Evolutionary conservation across 2,797 vertebrate species (phyloP).

Genomic region (Sardinella longiceps): DNA sequence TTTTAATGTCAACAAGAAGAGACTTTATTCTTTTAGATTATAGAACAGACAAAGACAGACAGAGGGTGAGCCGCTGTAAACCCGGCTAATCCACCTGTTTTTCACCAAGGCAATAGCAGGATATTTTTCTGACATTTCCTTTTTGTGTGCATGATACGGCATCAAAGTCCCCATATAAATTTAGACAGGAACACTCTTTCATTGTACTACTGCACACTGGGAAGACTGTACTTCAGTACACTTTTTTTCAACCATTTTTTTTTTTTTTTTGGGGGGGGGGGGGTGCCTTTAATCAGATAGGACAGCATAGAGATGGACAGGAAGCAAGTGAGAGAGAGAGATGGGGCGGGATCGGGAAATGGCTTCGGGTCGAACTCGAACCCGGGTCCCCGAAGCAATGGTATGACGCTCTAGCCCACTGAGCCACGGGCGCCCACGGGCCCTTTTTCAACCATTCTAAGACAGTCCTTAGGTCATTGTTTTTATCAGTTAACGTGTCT

Average conservation of each 20-base stretch:
- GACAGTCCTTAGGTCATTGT: background rate
- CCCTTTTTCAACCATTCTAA: background rate
- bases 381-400: too few relatives aligned
- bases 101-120: background rate
- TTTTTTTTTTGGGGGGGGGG: too few relatives aligned
- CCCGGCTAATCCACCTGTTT: background rate
- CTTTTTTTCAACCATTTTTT: too few relatives aligned
- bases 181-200: background rate
- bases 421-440: too few relatives aligned
- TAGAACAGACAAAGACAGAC: background rate
- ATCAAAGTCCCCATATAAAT: constrained; percentile 1
- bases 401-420: too few relatives aligned
- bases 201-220: background rate
- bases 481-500: background rate
- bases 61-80: background rate
- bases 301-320: too few relatives aligned
- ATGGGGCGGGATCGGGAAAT: too few relatives aligned
- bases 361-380: too few relatives aligned
- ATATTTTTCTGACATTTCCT: background rate
- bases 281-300: too few relatives aligned
- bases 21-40: constrained; percentile 21
- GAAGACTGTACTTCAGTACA: background rate
- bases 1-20: constrained; percentile 20
- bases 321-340: too few relatives aligned
- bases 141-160: background rate